These are phyloP conservation scores for Artemia sinica DNA, from an alignment of 2,888 invertebrate genomes.

Conservation along the genomic window DNA sequence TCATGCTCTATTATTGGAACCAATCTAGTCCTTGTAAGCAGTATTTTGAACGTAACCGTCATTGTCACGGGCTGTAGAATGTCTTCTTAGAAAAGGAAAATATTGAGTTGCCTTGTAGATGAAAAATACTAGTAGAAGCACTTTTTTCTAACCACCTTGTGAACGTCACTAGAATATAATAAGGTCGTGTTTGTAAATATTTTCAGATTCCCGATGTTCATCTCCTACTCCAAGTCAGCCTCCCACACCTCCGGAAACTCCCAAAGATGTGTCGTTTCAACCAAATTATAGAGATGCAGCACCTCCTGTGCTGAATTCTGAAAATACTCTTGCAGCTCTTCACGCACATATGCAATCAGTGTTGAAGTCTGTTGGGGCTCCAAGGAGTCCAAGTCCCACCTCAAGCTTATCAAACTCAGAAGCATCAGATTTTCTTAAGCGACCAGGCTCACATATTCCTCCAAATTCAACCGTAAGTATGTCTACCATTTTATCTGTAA, in stretches of 20 bases:
- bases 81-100: no score
- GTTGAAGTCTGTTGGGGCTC: constrained; percentile 13
- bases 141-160: no score
- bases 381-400: not conserved
- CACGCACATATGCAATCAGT: constrained; percentile 22
- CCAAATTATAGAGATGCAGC: not conserved
- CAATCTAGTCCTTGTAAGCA: no score
- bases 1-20: no score
- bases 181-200: not conserved
- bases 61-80: no score
- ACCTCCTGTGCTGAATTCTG: not conserved
- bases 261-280: constrained; percentile 25
- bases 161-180: no score
- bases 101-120: no score
- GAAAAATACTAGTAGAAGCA: no score
- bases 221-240: constrained; percentile 34
- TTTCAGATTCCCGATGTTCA: not conserved
- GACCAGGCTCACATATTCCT: not conserved
- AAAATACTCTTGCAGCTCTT: constrained; percentile 17
- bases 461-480: not conserved
- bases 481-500: no score
- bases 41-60: no score
- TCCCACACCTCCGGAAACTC: constrained; percentile 38
- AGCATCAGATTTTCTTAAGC: not conserved
- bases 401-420: not conserved